Percentiles rank a stretch among this genome's conserved stretches.
These are phyloP conservation scores for Colletes collaris DNA, from an alignment of 2,888 invertebrate species.

Conservation along the genomic window DNA sequence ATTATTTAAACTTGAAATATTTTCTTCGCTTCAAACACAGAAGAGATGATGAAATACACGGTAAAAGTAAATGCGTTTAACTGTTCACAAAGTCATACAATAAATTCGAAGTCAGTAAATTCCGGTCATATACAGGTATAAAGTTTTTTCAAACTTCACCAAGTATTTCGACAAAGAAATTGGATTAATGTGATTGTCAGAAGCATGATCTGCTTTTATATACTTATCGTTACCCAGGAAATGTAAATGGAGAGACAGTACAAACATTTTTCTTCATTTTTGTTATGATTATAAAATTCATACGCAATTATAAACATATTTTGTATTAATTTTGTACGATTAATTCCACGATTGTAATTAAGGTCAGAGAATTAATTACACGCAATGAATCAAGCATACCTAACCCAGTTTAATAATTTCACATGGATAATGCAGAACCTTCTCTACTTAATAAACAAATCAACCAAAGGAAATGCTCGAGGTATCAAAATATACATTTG, in stretches of 20 bases:
- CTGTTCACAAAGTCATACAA: no score
- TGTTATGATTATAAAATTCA: background rate
- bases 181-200: no score
- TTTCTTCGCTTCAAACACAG: no score
- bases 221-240: no score
- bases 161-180: no score
- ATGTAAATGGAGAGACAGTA: background rate
- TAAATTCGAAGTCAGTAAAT: no score
- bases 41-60: no score
- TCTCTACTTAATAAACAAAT: background rate
- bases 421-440: background rate
- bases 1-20: no score
- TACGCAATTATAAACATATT: background rate
- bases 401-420: conserved; percentile 15
- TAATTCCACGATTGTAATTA: conserved; percentile 11
- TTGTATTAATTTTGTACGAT: background rate
- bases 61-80: no score
- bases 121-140: no score
- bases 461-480: background rate
- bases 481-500: background rate
- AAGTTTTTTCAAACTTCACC: no score
- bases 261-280: background rate
- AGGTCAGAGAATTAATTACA: conserved; percentile 29
- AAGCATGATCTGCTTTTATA: no score
- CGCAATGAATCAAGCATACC: conserved; percentile 10